These are phyloP conservation scores for Eidolon helvum DNA, from an alignment of 2,113 vertebrate species.

Conservation along the genomic window DNA sequence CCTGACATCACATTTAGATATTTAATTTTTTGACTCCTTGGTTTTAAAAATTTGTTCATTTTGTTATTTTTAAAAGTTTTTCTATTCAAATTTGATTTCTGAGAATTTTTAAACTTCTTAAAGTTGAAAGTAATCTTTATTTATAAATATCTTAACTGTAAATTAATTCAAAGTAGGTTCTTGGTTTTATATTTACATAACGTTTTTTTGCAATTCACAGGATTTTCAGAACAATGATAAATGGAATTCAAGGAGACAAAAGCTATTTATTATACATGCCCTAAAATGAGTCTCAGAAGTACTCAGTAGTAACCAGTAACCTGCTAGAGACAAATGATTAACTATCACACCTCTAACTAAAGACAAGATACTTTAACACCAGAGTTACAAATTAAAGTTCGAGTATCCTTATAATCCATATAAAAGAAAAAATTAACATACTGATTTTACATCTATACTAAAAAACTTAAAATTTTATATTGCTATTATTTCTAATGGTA, in stretches of 20 bases:
- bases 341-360: not conserved
- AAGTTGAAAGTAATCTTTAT: not conserved
- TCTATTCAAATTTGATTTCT: not conserved
- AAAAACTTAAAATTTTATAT: not conserved
- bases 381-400: slow-evolving; percentile 14
- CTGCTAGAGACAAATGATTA: not conserved
- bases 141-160: not conserved
- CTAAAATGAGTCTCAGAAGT: not conserved
- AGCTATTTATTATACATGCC: not conserved
- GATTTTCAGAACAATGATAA: slow-evolving; percentile 37
- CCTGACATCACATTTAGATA: not conserved
- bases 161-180: slow-evolving; percentile 23
- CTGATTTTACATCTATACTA: not conserved
- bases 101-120: slow-evolving; percentile 4
- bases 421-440: not conserved
- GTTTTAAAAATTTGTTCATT: not conserved
- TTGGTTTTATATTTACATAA: not conserved
- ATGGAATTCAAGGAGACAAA: not conserved
- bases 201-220: not conserved
- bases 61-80: not conserved
- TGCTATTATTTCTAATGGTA: not conserved
- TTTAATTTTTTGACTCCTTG: not conserved
- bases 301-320: not conserved
- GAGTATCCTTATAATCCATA: not conserved
- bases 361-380: not conserved